Percentiles rank a stretch among this genome's conserved stretches.
Evolutionary conservation across 2,888 invertebrate genomes (phyloP).

Genomic region (Campoplex capitator): DNA sequence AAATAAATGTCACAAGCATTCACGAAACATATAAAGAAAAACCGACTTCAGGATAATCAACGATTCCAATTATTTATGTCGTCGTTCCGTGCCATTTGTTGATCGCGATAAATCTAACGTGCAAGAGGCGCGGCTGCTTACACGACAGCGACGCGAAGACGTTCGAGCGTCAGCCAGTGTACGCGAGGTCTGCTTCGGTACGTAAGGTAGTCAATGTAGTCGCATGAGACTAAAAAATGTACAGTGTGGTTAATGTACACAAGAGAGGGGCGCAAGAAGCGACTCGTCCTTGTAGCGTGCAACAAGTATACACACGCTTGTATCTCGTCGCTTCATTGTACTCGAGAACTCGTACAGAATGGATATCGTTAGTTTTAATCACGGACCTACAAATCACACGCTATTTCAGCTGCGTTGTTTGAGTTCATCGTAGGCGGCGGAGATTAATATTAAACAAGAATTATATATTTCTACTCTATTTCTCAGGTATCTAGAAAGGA

Average conservation of each 20-base stretch:
- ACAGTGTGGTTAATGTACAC: slow-evolving; percentile 33
- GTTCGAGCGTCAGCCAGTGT: slow-evolving; percentile 13
- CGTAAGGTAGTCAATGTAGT: neutral
- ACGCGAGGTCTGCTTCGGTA: slow-evolving; percentile 7
- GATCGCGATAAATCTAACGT: neutral
- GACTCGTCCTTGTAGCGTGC: slow-evolving; percentile 28
- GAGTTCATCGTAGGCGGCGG: neutral
- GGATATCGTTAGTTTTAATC: neutral
- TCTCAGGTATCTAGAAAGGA: neutral
- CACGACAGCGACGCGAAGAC: slow-evolving; percentile 18
- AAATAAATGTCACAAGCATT: neutral
- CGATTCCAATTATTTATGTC: neutral
- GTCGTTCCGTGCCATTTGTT: neutral
- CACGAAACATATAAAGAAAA: neutral
- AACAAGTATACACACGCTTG: slow-evolving; percentile 43
- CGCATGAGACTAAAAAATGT: slow-evolving; percentile 51
- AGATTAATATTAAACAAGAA: neutral
- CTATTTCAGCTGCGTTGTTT: neutral
- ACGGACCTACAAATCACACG: neutral
- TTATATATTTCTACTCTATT: neutral
- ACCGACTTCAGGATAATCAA: neutral
- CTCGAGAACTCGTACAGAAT: neutral
- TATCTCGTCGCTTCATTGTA: neutral
- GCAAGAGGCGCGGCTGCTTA: slow-evolving; percentile 27
- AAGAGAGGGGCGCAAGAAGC: slow-evolving; percentile 34